These are phyloP conservation scores for Pandemis heparana DNA, from an alignment of 2,888 invertebrate species.

Conservation along the genomic window DNA sequence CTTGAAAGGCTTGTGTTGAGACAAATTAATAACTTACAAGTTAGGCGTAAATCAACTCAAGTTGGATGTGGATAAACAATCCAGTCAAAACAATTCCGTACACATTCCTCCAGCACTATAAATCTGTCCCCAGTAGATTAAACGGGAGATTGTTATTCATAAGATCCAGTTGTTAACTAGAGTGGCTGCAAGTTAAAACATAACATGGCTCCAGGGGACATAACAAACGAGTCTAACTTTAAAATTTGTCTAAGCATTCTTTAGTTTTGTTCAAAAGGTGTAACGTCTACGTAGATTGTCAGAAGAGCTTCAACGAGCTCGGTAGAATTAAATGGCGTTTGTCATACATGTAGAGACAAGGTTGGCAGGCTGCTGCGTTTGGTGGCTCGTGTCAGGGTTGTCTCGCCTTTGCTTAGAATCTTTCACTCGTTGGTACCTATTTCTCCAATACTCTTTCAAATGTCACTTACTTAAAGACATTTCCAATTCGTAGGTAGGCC, in stretches of 20 bases:
- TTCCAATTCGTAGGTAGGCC: background rate
- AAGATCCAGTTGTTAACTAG: constrained; percentile 30
- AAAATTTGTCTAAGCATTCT: constrained; percentile 46
- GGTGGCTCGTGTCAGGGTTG: constrained; percentile 82
- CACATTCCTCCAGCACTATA: constrained; percentile 28
- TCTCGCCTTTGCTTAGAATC: constrained; percentile 60
- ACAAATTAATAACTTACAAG: constrained; percentile 35
- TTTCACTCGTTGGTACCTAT: constrained; percentile 13
- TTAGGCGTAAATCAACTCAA: constrained; percentile 20
- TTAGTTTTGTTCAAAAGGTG: constrained; percentile 35
- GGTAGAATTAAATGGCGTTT: constrained; percentile 56
- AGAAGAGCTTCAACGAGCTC: constrained; percentile 60
- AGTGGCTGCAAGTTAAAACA: constrained; percentile 18
- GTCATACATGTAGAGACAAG: constrained; percentile 77
- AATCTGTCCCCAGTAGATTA: constrained; percentile 29
- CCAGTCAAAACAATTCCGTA: constrained; percentile 22
- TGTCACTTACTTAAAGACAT: background rate
- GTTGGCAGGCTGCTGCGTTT: constrained; percentile 80
- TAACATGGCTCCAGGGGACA: constrained; percentile 20
- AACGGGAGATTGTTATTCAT: constrained; percentile 36
- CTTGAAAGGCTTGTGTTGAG: constrained; percentile 1
- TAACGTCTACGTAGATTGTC: constrained; percentile 25
- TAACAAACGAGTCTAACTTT: constrained; percentile 51
- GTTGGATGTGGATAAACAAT: constrained; percentile 12
- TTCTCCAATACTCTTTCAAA: background rate